Conservation (phyloP, 2,797 vertebrate genomes). For the Thunnus albacares region DNA sequence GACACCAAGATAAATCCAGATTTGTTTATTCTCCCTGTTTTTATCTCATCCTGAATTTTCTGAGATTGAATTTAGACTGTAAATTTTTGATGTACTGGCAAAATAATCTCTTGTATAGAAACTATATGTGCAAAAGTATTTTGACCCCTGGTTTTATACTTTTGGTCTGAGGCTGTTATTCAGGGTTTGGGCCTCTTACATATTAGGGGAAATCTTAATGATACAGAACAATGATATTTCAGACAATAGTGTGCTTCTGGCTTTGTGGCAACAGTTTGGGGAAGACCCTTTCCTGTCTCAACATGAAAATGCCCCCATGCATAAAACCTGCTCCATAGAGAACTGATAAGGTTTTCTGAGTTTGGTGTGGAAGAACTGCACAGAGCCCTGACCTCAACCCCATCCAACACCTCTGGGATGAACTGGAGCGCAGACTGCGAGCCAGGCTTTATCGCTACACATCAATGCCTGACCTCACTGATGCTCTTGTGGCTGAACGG, state of each 20-base stretch:
- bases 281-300: background rate
- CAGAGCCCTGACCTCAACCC: background rate
- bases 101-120: background rate
- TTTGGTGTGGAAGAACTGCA: background rate
- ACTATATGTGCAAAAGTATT: background rate
- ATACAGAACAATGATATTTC: background rate
- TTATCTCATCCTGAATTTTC: background rate
- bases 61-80: background rate
- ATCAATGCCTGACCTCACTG: background rate
- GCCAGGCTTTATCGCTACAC: background rate
- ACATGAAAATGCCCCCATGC: background rate
- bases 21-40: background rate
- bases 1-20: background rate
- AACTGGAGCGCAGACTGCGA: background rate
- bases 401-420: slow-evolving; percentile 7
- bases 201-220: no score
- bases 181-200: background rate
- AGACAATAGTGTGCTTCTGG: background rate
- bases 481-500: background rate
- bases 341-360: background rate
- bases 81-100: background rate
- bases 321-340: background rate
- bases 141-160: background rate
- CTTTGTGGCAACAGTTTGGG: background rate
- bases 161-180: background rate